Evolutionary conservation across 2,888 invertebrate species (phyloP), one percentile per base, ranked within the genome.

Genomic region (Enchytraeus crypticus): DNA sequence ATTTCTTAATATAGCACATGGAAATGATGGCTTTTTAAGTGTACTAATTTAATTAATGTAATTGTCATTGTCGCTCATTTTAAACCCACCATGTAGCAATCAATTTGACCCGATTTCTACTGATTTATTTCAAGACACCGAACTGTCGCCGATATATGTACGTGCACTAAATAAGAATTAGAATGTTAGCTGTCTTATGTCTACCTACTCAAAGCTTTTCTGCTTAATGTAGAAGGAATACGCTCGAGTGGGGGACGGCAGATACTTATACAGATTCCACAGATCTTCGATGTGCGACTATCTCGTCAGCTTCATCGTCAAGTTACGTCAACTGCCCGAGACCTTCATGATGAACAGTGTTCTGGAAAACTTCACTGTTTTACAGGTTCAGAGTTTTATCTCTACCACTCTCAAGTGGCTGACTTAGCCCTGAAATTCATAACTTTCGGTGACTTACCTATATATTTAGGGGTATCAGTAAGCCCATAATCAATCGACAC

Each of bases 271-370:
- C 82, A 88, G 93, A 77, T 93, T 98, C 77, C 89, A 91, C 79
- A 87, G 95, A 72, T 97, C 96, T 71, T 95, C 96, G 5, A 97
- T 98, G 97, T 98, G 98, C 85, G 98, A 98, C 81, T 99, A 98
- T 83, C 97, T 98, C 97, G 96, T 97, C 80, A 96, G 96, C 84
- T 98, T 98, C 82, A 96, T 98, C 78, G 92, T 93, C 83, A 97
- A 98, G 83, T 85, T 98, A 73, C 97, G 96, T 82, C 92, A 93
- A 81, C 84, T 98, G 78, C 95, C 95, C 70, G 95, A 96, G 83
- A 93, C 93, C 84, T 95, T 95, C 81, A 92, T 95, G 92, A 98
- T 97, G 96, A 98, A 98, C 83, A 93, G 92, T 82, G 98, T 98
- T 64, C 85, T 98, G 77, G 98, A 98, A 83, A 98, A 98, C 84